These are phyloP conservation scores for Pachypanchax playfairii DNA, from an alignment of 2,113 vertebrate species.

Conservation along the genomic window DNA sequence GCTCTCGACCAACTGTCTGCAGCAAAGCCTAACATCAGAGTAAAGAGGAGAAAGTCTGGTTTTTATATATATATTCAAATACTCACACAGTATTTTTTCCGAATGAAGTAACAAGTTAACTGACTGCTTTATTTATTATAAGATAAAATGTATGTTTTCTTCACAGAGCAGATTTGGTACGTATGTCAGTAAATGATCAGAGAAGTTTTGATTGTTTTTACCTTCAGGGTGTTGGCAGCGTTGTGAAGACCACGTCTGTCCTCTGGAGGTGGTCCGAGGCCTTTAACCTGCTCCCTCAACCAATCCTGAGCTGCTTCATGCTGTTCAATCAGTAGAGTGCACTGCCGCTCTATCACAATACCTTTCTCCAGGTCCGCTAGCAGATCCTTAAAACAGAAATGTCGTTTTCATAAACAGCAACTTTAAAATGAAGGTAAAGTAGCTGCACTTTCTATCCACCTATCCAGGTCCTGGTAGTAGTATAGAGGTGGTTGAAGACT, in stretches of 20 bases:
- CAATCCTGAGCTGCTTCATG: constrained; percentile 80
- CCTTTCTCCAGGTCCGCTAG: constrained; percentile 61
- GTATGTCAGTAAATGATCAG: no score
- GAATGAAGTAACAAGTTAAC: no score
- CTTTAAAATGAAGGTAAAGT: no score
- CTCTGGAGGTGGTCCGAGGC: constrained; percentile 53
- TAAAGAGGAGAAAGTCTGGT: neutral
- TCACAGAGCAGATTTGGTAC: no score
- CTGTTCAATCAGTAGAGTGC: constrained; percentile 79
- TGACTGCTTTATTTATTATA: neutral
- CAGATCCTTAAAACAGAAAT: constrained; percentile 54
- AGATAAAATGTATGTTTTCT: no score
- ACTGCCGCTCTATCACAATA: constrained; percentile 69
- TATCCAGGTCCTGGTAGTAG: no score
- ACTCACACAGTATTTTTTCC: no score
- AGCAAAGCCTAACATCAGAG: constrained; percentile 75
- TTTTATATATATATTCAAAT: fast-evolving
- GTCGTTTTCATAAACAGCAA: no score
- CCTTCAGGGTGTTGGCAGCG: constrained; percentile 77
- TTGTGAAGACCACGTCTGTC: constrained; percentile 66
- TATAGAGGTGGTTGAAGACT: no score
- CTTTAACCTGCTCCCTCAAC: constrained; percentile 78
- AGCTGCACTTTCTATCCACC: no score
- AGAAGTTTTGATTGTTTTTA: constrained; percentile 29
- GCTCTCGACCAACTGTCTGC: constrained; percentile 75